phyloP scores from a whole-genome alignment of 2,797 vertebrate genomes.

The Potorous gilbertii region DNA sequence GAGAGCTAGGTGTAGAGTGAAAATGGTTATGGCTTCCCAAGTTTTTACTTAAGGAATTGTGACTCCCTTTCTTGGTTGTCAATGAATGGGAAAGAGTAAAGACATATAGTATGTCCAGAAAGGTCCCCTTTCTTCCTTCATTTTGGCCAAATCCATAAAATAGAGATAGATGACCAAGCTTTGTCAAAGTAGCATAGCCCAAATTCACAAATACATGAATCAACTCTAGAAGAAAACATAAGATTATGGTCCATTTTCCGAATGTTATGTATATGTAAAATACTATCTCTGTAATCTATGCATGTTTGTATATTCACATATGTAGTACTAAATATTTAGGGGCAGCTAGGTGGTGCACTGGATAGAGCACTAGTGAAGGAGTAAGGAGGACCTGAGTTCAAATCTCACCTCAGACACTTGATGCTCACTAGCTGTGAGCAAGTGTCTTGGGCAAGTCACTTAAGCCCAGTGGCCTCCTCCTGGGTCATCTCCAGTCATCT shows the following conservation, averaged over 20 bases:
- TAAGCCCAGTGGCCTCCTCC: too few relatives aligned
- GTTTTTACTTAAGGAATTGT: constrained; percentile 20
- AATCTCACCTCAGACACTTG: too few relatives aligned
- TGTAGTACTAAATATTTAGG: not conserved
- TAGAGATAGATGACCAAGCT: not conserved
- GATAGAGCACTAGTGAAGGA: too few relatives aligned
- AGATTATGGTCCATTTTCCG: constrained; percentile 35
- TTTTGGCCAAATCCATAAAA: constrained; percentile 55
- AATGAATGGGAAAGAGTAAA: not conserved
- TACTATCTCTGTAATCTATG: not conserved
- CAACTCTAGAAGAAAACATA: constrained; percentile 17
- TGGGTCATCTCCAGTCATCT: too few relatives aligned
- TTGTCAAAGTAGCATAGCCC: not conserved
- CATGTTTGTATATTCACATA: not conserved
- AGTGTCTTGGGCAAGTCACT: too few relatives aligned
- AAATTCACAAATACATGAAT: constrained; percentile 35
- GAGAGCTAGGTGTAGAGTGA: not conserved
- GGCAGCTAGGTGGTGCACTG: too few relatives aligned
- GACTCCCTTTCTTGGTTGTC: constrained; percentile 15
- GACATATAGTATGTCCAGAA: not conserved
- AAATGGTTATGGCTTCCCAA: not conserved
- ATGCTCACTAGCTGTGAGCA: too few relatives aligned
- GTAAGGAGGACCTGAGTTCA: too few relatives aligned
- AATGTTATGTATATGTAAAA: not conserved
- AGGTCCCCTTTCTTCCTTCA: not conserved